Base-by-base conservation (phyloP, 2,888 invertebrate species). In the Tetramorium bicarinatum region DNA sequence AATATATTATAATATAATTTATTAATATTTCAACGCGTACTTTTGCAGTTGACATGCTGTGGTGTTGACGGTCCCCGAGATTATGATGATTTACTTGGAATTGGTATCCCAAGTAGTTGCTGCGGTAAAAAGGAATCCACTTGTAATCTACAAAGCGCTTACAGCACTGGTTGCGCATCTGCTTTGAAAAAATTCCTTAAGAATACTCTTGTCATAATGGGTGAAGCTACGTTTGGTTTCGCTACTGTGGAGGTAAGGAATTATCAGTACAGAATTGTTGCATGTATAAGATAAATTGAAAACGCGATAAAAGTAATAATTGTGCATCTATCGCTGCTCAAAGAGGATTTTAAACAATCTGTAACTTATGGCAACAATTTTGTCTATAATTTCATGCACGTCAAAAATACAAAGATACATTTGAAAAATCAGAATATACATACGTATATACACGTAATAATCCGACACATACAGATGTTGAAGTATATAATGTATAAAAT, bases 211-310 rank as follows among this genome's bases (percentile, higher is more conserved):
- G 96, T 96, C 72, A 94, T 96, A 52, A 95, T 97, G 75, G 97
- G 97, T 88, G 96, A n/a, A n/a, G 96, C 52, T 66, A 97, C 96
- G 38, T 95, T 97, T 74, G 97, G 96, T 66, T 95, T 97, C 85
- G 97, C 97, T 87, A 96, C 95, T 83, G 95, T 97, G 91, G 97
- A 97, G 96, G 97, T 97, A 93, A 94, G 93, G 54, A 52, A 25
- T 0, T 34, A 34, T 34, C 29, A 34, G 29, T 15, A 7, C 0
- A 21, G 11, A 49, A 62, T 75, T 62, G 29, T 25, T 2, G 2
- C 25, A n/a, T n/a, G 2, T 69, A 3, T 21, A 34, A n/a, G n/a
- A n/a, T 41, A 13, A 56, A 18, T 18, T 6, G 6, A 41, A 41
- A 3, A 38, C 15, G 9, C 9, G 11, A 56, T n/a, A n/a, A 72